phyloP scores from a whole-genome alignment of 2,888 invertebrate genomes.

The Dromius quadrimaculatus region DNA sequence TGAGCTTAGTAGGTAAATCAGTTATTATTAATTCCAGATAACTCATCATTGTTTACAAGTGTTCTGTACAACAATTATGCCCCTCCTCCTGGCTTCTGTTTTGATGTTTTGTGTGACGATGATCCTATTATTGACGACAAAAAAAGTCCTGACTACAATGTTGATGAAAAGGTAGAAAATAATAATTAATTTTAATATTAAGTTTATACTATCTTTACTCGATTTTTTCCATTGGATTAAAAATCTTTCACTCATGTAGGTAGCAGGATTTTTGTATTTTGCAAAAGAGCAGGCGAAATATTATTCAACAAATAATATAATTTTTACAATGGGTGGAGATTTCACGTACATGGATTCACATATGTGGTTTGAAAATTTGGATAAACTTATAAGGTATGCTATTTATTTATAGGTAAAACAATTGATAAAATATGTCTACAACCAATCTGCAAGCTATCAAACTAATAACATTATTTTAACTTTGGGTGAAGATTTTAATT shows the following conservation, averaged over 20 bases:
- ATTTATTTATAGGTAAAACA: conserved; percentile 60
- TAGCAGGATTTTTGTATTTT: conserved; percentile 40
- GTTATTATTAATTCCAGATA: conserved; percentile 68
- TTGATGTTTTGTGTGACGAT: conserved; percentile 87
- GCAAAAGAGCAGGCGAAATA: conserved; percentile 40
- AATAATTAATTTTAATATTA: background rate
- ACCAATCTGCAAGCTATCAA: conserved; percentile 67
- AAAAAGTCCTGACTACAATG: conserved; percentile 85
- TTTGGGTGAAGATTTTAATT: conserved; percentile 82
- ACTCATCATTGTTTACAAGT: conserved; percentile 83
- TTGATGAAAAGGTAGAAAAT: conserved; percentile 76
- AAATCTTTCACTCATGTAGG: conserved; percentile 20
- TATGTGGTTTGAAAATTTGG: conserved; percentile 87
- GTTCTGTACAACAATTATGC: conserved; percentile 85
- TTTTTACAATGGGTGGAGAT: conserved; percentile 94
- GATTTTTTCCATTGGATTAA: background rate
- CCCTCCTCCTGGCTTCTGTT: conserved; percentile 93
- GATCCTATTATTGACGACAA: conserved; percentile 89
- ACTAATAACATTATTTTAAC: conserved; percentile 77
- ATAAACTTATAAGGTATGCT: conserved; percentile 86
- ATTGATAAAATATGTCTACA: conserved; percentile 62
- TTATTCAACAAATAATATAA: conserved; percentile 80
- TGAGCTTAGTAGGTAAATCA: too few species aligned
- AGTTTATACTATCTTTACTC: background rate
- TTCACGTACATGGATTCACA: conserved; percentile 85